These are phyloP conservation scores for Zygogramma bicolorata DNA, from an alignment of 2,888 invertebrate species.

Conservation along the genomic window DNA sequence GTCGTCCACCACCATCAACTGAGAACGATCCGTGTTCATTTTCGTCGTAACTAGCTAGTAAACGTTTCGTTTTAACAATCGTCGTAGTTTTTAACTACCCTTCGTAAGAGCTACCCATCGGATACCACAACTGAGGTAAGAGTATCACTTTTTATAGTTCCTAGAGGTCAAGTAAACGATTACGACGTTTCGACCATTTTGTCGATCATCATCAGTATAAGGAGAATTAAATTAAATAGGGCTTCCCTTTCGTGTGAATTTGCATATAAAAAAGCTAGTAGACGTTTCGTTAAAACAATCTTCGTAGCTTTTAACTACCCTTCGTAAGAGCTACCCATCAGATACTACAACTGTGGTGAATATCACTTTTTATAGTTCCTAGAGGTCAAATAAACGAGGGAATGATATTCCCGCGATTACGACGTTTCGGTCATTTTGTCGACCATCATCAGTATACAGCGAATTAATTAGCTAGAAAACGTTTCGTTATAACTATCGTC, in stretches of 20 bases:
- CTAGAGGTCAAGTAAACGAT: not conserved
- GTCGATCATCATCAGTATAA: too few relatives aligned
- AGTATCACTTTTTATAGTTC: not conserved
- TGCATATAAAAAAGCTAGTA: conserved; percentile 29
- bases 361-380: not conserved
- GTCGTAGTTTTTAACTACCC: conserved; percentile 8
- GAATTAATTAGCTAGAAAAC: conserved; percentile 31
- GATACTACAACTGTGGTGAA: conserved; percentile 7
- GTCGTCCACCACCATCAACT: conserved; percentile 34
- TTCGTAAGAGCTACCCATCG: not conserved
- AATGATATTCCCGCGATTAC: too few relatives aligned
- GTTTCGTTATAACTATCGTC: conserved; percentile 21
- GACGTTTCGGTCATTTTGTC: too few relatives aligned
- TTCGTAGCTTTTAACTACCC: conserved; percentile 6
- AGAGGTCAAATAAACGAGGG: too few relatives aligned
- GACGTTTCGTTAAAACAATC: conserved; percentile 23
- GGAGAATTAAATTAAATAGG: too few relatives aligned
- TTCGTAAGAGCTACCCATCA: not conserved
- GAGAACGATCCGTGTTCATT: conserved; percentile 16
- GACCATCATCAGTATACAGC: too few relatives aligned
- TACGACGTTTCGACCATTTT: too few relatives aligned
- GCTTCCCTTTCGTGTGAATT: not conserved
- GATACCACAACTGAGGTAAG: conserved; percentile 13
- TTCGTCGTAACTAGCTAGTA: conserved; percentile 32
- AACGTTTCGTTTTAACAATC: conserved; percentile 23